Conservation (phyloP, 2,888 invertebrate genomes). For the Xestia sexstrigata region DNA sequence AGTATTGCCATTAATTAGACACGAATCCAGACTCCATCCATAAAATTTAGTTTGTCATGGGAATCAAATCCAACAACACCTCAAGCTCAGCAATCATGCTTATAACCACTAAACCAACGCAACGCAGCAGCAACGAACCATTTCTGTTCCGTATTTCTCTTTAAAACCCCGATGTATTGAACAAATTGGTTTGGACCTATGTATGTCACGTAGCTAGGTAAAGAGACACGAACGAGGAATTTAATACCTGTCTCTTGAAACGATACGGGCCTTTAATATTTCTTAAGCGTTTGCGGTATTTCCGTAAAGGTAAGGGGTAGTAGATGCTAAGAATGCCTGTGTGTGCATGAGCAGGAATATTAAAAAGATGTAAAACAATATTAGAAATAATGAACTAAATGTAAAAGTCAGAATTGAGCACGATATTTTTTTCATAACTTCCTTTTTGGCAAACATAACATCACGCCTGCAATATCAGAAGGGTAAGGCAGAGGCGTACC, state of each 20-base stretch:
- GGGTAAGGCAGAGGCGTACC: no score
- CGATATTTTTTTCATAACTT: no score
- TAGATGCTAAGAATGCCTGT: not conserved
- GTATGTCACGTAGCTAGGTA: constrained; percentile 63
- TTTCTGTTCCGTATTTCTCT: constrained; percentile 5
- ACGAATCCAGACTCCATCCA: no score
- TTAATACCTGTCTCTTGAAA: constrained; percentile 66
- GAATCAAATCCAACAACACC: not conserved
- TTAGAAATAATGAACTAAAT: no score
- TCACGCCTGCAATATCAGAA: no score
- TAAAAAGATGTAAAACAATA: not conserved
- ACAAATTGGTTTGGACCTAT: constrained; percentile 58
- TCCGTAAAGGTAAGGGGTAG: not conserved
- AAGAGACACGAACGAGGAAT: constrained; percentile 56
- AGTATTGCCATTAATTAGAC: no score
- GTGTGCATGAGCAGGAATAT: not conserved
- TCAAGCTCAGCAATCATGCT: no score
- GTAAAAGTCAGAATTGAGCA: no score
- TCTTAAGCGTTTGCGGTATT: constrained; percentile 45
- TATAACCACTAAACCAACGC: not conserved
- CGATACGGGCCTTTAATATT: constrained; percentile 56
- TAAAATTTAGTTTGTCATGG: not conserved
- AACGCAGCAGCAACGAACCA: not conserved
- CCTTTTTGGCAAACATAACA: no score
- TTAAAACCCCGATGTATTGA: not conserved